These are phyloP conservation scores for Rhinopomastus cyanomelas DNA, from an alignment of 2,113 vertebrate species.

Conservation along the genomic window DNA sequence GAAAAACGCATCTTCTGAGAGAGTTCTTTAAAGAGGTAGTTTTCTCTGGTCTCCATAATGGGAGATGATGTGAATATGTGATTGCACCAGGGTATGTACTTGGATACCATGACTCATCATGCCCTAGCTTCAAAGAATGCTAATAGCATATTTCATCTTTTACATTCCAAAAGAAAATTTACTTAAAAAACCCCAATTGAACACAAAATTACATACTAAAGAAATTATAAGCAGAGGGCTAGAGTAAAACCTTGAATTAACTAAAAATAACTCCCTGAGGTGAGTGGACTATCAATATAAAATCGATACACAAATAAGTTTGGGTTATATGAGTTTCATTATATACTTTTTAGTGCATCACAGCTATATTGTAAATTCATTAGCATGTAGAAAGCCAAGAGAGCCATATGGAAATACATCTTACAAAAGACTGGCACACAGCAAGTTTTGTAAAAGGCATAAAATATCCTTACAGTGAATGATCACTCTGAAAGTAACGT, in stretches of 20 bases:
- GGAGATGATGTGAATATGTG: not conserved
- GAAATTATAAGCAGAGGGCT: not conserved
- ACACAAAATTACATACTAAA: not conserved
- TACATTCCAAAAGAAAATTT: not conserved
- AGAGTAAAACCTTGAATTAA: not conserved
- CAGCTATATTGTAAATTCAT: conserved; percentile 1
- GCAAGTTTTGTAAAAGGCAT: conserved; percentile 52
- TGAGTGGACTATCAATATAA: not conserved
- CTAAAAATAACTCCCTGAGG: not conserved
- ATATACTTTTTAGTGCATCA: conserved; percentile 5
- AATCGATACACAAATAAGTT: not conserved
- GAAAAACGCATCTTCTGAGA: not conserved
- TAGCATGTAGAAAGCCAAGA: conserved; percentile 46
- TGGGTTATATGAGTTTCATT: not conserved
- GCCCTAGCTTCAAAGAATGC: no score
- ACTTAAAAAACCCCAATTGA: not conserved
- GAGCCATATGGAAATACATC: conserved; percentile 37
- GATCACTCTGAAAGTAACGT: conserved; percentile 47
- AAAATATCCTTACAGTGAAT: conserved; percentile 60
- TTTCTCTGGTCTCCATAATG: not conserved
- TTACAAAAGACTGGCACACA: conserved; percentile 43
- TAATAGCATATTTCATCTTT: not conserved
- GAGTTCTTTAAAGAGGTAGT: not conserved
- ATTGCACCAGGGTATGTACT: not conserved
- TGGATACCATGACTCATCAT: not conserved